Base-by-base conservation (phyloP, 2,797 vertebrate species). In the Fistularia commersonii region DNA sequence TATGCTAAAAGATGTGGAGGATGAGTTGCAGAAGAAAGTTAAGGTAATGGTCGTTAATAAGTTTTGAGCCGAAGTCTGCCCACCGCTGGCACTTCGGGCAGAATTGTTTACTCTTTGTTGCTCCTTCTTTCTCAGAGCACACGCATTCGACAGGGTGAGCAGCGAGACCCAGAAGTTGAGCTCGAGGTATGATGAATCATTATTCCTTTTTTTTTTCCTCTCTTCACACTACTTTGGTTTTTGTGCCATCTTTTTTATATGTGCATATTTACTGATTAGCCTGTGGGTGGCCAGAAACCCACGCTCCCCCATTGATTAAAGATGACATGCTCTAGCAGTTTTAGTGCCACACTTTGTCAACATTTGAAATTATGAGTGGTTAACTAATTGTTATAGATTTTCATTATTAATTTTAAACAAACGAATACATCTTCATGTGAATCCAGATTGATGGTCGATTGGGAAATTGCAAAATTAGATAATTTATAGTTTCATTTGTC, bases 1-100 rank as follows among this genome's bases (percentile, higher is more conserved):
- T 63, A 99, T 99, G 97, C 87, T 99, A 8, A 99, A 98, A 87
- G 97, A 99, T 73, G 97, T 99, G 50, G 97, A 99, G 78, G 97
- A 99, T 72, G 97, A 99, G 72, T 85, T 99, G 78, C 97, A 99
- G 87, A 94, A 94, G 83, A 93, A 93, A 92, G 96, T 99, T 43
- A 99, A 99, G 95, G 96, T 99, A 91, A 52, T 23, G 23, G 23
- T 23, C 23, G 2, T 2, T 23, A 4, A 23, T 4, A 23, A 2
- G 23, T 2, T 23, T 23, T 23, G 23, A 23, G 23, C 23, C 23
- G 23, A 23, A 23, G 23, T 23, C 23, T 23, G 23, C 23, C 39
- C 8, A 8, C 31, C 7, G 2, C 34, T 34, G 8, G 5, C 6
- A 11, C 11, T 6, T 7, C 8, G 5, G 13, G 11, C 6, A 7